Evolutionary conservation across 2,888 invertebrate species (phyloP).

Genomic region (Proisotoma minuta): DNA sequence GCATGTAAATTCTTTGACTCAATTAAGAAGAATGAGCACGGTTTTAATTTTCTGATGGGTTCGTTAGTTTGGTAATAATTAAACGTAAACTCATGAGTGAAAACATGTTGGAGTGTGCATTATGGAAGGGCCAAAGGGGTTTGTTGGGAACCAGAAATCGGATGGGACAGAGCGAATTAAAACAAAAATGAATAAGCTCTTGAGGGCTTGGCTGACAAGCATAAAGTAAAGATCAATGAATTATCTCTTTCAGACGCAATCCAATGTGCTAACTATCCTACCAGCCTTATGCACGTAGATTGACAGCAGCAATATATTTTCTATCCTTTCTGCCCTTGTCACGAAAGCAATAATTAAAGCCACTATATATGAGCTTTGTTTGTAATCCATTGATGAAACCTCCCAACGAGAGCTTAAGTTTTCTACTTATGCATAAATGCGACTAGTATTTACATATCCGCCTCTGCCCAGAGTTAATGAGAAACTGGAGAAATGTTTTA

Average conservation of each 20-base stretch:
- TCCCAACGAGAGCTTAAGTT: slow-evolving; percentile 32
- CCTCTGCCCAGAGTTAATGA: slow-evolving; percentile 16
- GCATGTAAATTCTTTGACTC: not conserved
- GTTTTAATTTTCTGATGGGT: not conserved
- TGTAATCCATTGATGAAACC: slow-evolving; percentile 38
- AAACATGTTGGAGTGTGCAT: not conserved
- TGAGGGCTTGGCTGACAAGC: not conserved
- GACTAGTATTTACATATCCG: slow-evolving; percentile 16
- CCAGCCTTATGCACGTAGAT: slow-evolving; percentile 2
- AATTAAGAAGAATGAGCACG: not conserved
- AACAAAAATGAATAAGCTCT: not conserved
- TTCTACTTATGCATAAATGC: slow-evolving; percentile 21
- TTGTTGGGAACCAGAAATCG: not conserved
- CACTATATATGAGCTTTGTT: slow-evolving; percentile 30
- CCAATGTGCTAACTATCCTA: not conserved
- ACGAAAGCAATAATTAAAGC: slow-evolving; percentile 41
- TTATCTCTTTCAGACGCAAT: not conserved
- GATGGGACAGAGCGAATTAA: not conserved
- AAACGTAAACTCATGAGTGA: not conserved
- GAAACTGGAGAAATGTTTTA: slow-evolving; percentile 12
- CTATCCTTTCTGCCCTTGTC: slow-evolving; percentile 21
- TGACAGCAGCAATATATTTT: slow-evolving; percentile 37
- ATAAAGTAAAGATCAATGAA: not conserved
- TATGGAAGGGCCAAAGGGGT: not conserved
- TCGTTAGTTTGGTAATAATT: not conserved